Evolutionary conservation across 2,888 invertebrate genomes (phyloP), one percentile per base, ranked within the genome.

Genomic region (Chironomus tentans): DNA sequence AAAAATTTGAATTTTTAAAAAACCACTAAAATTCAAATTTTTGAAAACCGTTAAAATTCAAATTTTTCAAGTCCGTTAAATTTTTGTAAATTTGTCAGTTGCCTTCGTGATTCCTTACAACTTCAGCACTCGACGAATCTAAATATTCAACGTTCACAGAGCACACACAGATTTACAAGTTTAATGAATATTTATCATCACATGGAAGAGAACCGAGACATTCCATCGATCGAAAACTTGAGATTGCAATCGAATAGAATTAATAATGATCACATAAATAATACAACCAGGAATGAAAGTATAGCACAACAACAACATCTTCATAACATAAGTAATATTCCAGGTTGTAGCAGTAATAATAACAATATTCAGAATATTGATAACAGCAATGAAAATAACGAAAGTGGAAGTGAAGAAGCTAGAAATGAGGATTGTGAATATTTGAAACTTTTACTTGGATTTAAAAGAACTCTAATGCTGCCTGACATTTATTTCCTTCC

Each of bases 91-190:
- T n/a, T n/a, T n/a, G n/a, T 3, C 74, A 84, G 84, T 77, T 84
- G 84, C 77, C 78, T 84, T 7, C 82, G 84, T 0, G 84, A 84
- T 77, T 84, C 84, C 4, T 77, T 84, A 38, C 83, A 83, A 78
- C 78, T 84, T 18, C 84, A 84, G 78, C 84, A 84, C 78, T 84
- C 83, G 15, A 84, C 84, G 10, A 84, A 84, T 79, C 79, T 84
- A 1, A 84, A 84, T 77, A 84, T 84, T 68, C 84, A 84, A 76
- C 83, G 84, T 10, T 84, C 84, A 77, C 84, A 84, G 77, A 84
- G 84, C 77, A 84, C 84, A 0, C 84, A 84, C 77, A 80, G 84
- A 4, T 84, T 84, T 77, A 80, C 78, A 56, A 77, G 76, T 68
- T 62, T 76, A 21, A 76, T 61, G 76, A 68, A 48, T 22, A 61